Conservation (phyloP, 2,797 vertebrate species). For the Anguilla obscura region DNA sequence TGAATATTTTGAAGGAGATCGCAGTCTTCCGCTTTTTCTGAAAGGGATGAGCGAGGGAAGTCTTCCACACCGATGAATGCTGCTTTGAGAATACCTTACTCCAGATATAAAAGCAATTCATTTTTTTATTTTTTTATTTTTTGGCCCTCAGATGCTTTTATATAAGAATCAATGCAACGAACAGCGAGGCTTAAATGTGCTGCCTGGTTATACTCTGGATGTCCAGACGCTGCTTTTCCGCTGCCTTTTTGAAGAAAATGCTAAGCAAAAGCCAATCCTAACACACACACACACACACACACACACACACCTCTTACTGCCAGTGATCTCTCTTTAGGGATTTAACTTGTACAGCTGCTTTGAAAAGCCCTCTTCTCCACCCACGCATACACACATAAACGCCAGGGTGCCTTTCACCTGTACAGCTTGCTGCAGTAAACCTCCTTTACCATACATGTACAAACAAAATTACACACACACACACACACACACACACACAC, state of each 20-base stretch:
- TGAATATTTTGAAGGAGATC: constrained; percentile 16
- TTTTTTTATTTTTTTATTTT: constrained; percentile 22
- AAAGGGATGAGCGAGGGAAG: constrained; percentile 34
- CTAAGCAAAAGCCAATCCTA: constrained; percentile 35
- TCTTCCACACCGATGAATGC: constrained; percentile 67
- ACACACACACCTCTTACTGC: constrained; percentile 5
- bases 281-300: neutral
- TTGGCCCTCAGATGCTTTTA: constrained; percentile 52
- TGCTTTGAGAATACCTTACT: constrained; percentile 67
- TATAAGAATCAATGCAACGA: constrained; percentile 71
- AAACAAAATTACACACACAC: constrained; percentile 28
- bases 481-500: constrained; percentile 11
- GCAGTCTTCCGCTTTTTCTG: constrained; percentile 31
- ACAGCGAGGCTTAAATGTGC: constrained; percentile 26
- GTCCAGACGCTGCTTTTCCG: constrained; percentile 79
- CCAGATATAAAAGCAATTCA: constrained; percentile 22
- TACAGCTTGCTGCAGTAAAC: neutral
- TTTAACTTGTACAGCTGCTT: neutral
- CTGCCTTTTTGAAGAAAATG: constrained; percentile 70
- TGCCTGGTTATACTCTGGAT: constrained; percentile 68
- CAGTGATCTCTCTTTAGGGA: neutral
- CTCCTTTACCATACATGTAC: constrained; percentile 19
- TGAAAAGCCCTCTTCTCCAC: neutral
- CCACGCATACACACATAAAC: constrained; percentile 31
- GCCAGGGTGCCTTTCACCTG: neutral